Evolutionary conservation across 2,113 vertebrate genomes (phyloP), one percentile per base, ranked within the genome.

Genomic region (Acanthisitta chloris): DNA sequence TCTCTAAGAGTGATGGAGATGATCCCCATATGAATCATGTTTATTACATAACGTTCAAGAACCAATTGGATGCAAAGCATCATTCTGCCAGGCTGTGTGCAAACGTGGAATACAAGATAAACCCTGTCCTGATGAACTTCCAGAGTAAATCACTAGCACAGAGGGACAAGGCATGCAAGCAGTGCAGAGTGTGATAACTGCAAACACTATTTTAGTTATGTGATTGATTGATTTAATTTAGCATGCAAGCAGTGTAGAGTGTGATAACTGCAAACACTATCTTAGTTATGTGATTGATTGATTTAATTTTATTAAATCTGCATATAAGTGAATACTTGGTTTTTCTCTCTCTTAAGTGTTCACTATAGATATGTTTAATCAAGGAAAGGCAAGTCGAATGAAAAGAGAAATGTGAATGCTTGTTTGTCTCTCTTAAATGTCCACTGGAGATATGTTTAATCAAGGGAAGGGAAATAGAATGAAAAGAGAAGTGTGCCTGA

Each of bases 361-460:
- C 66, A 81, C 85, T 96, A 42, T 93, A 96, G 97, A 97, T 94
- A 78, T 70, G 87, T 97, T 97, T 97, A 88, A 95, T 97, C 78
- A 86, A 90, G 86, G 52, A 80, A 95, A 83, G 51, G 67, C 43
- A 96, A 94, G 69, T 79, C 69, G 89, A 94, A 94, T 96, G 84
- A 91, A 82, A 96, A 93, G 93, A 93, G 80, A 90, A 90, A 94
- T 83, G 89, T 89, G 92, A n/a, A n/a, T n/a, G n/a, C n/a, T n/a
- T 91, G 74, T 31, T 67, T 95, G 91, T 91, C 93, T 93, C 92
- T 94, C 95, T 96, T 95, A 91, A 58, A 86, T 72, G 85, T 94
- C 89, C 66, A 81, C 85, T 96, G 38, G 92, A 96, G 97, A 97
- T 94, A 78, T 70, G 87, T 97, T 97, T 97, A 88, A 95, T 97